Percentiles rank a stretch among this genome's conserved stretches.
These are phyloP conservation scores for Mormyrus hasselquistii DNA, from an alignment of 2,797 vertebrate genomes.

Conservation along the genomic window DNA sequence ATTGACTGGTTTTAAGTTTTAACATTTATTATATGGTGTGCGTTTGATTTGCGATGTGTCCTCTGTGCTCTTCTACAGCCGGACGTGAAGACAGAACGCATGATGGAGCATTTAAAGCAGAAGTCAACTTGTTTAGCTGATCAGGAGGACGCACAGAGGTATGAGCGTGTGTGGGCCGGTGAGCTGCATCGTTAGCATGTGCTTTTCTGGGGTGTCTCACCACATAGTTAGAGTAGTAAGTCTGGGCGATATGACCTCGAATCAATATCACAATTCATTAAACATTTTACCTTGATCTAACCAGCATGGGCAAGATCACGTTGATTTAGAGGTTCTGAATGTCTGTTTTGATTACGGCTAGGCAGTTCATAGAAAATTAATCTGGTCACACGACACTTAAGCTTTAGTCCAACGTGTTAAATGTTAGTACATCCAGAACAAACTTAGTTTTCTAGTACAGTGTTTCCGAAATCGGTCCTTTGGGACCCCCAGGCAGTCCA, in stretches of 20 bases:
- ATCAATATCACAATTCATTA: background rate
- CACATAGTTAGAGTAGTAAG: background rate
- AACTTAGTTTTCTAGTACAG: background rate
- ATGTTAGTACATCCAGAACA: background rate
- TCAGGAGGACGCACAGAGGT: conserved; percentile 96
- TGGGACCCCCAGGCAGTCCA: background rate
- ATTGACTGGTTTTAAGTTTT: background rate
- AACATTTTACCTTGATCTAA: background rate
- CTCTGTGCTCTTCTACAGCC: conserved; percentile 56
- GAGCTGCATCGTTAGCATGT: background rate
- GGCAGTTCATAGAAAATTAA: too few relatives aligned
- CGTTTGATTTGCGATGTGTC: background rate
- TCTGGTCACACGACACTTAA: background rate
- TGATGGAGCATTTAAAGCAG: conserved; percentile 91
- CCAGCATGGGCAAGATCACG: background rate
- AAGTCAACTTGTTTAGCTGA: conserved; percentile 88
- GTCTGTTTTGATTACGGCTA: background rate
- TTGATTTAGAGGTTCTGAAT: background rate
- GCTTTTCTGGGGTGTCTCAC: background rate
- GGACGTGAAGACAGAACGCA: conserved; percentile 80
- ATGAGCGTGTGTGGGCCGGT: conserved; percentile 23
- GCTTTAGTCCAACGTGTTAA: background rate
- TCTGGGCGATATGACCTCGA: background rate
- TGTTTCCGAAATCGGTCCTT: background rate
- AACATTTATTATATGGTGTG: background rate